A percentile compares a stretch with the other conserved stretches of the same genome.
Evolutionary conservation across 2,888 invertebrate genomes (phyloP).

Genomic region (Lycia hirtaria): DNA sequence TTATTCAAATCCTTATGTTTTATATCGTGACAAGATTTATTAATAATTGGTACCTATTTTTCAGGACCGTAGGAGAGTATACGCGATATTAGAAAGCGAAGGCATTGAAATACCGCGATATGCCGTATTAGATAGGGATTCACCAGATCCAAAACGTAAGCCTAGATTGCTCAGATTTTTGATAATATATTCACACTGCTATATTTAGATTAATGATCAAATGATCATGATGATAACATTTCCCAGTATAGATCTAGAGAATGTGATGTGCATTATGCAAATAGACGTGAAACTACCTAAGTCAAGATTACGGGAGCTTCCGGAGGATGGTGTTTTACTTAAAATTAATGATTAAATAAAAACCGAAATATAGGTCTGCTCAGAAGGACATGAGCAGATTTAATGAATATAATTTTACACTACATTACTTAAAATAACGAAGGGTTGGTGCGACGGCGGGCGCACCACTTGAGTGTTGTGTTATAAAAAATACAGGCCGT

Average conservation of each 20-base stretch:
- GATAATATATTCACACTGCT: conserved; percentile 4
- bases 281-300: neutral
- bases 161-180: conserved; percentile 4
- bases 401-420: too few relatives aligned
- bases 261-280: neutral
- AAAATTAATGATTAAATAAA: too few relatives aligned
- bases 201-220: conserved; percentile 3
- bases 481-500: too few relatives aligned
- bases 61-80: conserved; percentile 96
- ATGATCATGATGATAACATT: neutral
- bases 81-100: conserved; percentile 96
- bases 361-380: too few relatives aligned
- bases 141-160: conserved; percentile 94
- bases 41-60: conserved; percentile 31
- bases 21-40: neutral
- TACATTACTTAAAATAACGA: too few relatives aligned
- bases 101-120: conserved; percentile 99
- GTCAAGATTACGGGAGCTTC: too few relatives aligned
- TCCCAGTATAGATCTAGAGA: neutral
- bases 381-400: too few relatives aligned
- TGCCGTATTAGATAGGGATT: conserved; percentile 97
- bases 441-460: too few relatives aligned
- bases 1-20: conserved; percentile 1
- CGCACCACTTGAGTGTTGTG: too few relatives aligned
- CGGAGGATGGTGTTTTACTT: too few relatives aligned